A percentile compares a stretch with the other conserved stretches of the same genome.
phyloP scores from a whole-genome alignment of 2,797 vertebrate species.

The Chelon labrosus region DNA sequence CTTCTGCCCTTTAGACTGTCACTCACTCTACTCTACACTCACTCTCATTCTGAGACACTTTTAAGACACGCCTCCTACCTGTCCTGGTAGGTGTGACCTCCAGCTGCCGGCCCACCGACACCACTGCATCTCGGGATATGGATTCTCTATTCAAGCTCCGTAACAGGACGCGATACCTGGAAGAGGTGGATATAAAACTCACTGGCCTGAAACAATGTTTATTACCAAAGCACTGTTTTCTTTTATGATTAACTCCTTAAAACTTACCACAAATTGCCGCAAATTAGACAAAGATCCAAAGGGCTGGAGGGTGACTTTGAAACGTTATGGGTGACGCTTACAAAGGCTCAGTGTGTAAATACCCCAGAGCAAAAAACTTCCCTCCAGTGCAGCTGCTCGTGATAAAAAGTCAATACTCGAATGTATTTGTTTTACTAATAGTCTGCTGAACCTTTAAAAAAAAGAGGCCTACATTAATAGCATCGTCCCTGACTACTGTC shows the following conservation, averaged over 20 bases:
- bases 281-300: neutral
- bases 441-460: constrained; percentile 62
- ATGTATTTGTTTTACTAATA: constrained; percentile 51
- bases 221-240: neutral
- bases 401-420: constrained; percentile 45
- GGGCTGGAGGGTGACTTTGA: constrained; percentile 9
- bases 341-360: constrained; percentile 46
- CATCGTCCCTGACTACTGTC: constrained; percentile 37
- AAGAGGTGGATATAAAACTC: constrained; percentile 33
- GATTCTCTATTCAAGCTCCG: constrained; percentile 65
- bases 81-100: constrained; percentile 79
- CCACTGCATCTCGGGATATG: constrained; percentile 86
- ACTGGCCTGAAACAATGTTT: constrained; percentile 10
- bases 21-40: constrained; percentile 7
- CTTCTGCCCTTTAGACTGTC: constrained; percentile 69
- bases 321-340: constrained; percentile 1
- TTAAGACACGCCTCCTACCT: constrained; percentile 82
- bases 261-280: neutral
- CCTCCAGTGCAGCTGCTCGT: constrained; percentile 21
- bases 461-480: constrained; percentile 22
- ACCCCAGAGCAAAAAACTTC: constrained; percentile 45
- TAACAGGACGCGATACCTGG: constrained; percentile 31
- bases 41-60: constrained; percentile 36
- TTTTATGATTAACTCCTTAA: constrained; percentile 3
- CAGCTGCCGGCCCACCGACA: constrained; percentile 84